Conservation (phyloP, 2,113 vertebrate species). For the Neolamprologus tretocephalus region DNA sequence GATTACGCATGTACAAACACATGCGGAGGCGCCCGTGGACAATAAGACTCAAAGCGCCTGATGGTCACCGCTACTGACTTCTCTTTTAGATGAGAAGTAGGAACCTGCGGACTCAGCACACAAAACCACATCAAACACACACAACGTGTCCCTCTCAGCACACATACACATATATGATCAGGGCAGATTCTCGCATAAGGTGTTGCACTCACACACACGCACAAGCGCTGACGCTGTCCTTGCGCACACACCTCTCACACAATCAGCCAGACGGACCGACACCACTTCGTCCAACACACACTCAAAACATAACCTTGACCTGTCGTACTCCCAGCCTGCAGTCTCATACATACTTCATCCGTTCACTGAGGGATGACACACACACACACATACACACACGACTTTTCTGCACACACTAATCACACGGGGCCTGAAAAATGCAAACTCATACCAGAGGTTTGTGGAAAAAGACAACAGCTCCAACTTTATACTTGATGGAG, state of each 20-base stretch:
- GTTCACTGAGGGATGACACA: neutral
- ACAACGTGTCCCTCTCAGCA: neutral
- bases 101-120: conserved; percentile 45
- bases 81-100: conserved; percentile 21
- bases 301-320: conserved; percentile 55
- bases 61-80: conserved; percentile 19
- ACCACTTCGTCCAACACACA: conserved; percentile 8
- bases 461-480: neutral
- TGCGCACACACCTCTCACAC: conserved; percentile 15
- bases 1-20: neutral
- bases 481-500: neutral
- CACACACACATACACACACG: neutral
- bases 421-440: neutral
- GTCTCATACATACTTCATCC: conserved; percentile 46
- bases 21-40: neutral
- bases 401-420: neutral
- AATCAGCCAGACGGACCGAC: neutral
- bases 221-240: neutral
- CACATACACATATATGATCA: neutral
- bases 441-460: neutral
- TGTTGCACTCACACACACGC: neutral
- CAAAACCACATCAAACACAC: neutral
- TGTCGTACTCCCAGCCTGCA: neutral
- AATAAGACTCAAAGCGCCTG: neutral
- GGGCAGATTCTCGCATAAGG: neutral